These are phyloP conservation scores for Columba guinea DNA, from an alignment of 2,797 vertebrate species.

Conservation along the genomic window DNA sequence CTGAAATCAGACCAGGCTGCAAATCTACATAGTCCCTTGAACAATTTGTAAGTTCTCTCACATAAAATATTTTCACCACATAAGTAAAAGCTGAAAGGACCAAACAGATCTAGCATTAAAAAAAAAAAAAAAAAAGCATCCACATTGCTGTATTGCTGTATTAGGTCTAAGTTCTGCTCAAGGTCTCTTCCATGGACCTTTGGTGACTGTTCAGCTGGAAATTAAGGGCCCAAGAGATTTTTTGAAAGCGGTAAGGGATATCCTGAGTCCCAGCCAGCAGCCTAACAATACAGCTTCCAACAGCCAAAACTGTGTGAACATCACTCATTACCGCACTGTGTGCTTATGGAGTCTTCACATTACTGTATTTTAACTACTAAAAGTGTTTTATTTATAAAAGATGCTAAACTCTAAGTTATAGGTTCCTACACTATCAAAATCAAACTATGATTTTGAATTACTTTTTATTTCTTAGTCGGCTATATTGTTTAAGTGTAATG, in stretches of 20 bases:
- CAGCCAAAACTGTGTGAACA: constrained; percentile 14
- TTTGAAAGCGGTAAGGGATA: constrained; percentile 42
- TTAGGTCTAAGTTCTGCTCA: constrained; percentile 17
- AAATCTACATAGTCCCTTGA: not conserved
- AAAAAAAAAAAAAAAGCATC: not conserved
- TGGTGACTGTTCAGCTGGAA: constrained; percentile 40
- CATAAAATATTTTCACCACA: not conserved
- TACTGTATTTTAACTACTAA: not conserved
- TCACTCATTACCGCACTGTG: not conserved
- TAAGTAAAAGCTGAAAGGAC: not conserved
- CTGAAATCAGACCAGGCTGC: not conserved
- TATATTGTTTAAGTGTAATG: not conserved
- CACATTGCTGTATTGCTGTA: not conserved
- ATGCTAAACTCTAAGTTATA: not conserved
- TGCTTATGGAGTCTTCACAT: not conserved
- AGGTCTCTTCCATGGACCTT: not conserved
- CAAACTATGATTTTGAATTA: not conserved
- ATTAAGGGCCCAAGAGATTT: constrained; percentile 21
- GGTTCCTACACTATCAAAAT: not conserved
- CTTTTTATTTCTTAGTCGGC: not conserved
- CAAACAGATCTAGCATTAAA: not conserved
- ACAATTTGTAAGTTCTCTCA: not conserved
- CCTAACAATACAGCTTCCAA: constrained; percentile 1
- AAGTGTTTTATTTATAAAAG: not conserved
- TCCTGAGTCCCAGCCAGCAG: constrained; percentile 38